A percentile compares a stretch with the other conserved stretches of the same genome.
These are phyloP conservation scores for Euwallacea similis DNA, from an alignment of 1,140 invertebrate genomes.

Conservation along the genomic window DNA sequence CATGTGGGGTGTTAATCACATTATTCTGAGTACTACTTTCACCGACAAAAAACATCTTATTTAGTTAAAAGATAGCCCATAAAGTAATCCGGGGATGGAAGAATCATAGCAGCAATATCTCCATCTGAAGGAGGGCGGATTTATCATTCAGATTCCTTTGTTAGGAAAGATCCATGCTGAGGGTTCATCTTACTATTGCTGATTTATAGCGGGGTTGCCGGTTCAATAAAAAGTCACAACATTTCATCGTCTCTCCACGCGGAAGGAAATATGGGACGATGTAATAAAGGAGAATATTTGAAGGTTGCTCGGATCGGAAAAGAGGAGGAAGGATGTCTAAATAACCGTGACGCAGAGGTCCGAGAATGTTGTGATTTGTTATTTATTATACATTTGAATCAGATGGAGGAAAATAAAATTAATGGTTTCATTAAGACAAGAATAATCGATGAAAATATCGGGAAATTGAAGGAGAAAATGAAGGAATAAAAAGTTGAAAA, in stretches of 20 bases:
- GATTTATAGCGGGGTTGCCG: conserved; percentile 22
- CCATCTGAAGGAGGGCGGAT: conserved; percentile 8
- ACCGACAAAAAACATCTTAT: conserved; percentile 14
- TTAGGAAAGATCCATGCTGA: conserved; percentile 34
- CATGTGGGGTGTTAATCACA: too few species aligned
- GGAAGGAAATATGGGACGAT: conserved; percentile 7
- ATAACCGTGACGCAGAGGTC: background rate
- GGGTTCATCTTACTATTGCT: conserved; percentile 30
- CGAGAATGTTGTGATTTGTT: background rate
- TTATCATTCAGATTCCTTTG: conserved; percentile 27
- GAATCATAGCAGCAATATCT: conserved; percentile 18
- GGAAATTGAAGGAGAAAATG: too few species aligned
- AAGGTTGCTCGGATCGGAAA: conserved; percentile 8
- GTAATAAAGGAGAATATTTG: conserved; percentile 14
- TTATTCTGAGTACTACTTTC: too few species aligned
- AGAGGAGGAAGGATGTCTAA: background rate
- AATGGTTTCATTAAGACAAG: too few species aligned
- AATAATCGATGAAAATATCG: too few species aligned
- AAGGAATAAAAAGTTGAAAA: too few species aligned
- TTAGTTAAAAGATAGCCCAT: conserved; percentile 15
- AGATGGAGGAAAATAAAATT: too few species aligned
- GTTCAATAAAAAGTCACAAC: conserved; percentile 25
- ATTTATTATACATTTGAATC: background rate
- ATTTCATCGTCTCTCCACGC: conserved; percentile 13
- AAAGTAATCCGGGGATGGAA: conserved; percentile 4